Percentiles rank a stretch among this genome's conserved stretches.
Conservation (phyloP, 2,888 invertebrate species). For the Nematopogon swammerdamellus region DNA sequence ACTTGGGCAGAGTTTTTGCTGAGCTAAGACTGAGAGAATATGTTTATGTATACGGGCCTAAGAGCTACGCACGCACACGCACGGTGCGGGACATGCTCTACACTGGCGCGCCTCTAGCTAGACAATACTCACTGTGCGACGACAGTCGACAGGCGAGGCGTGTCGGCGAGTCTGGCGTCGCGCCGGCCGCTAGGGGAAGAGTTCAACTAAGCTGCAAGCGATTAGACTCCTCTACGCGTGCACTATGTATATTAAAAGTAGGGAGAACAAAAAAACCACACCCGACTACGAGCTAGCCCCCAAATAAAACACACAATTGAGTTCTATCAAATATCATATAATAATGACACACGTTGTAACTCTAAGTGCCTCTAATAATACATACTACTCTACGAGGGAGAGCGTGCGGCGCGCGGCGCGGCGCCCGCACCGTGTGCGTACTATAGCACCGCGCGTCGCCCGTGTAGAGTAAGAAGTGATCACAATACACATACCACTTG, state of each 20-base stretch:
- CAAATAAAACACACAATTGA: neutral
- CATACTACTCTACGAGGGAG: neutral
- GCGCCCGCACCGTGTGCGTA: neutral
- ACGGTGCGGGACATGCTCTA: too few relatives aligned
- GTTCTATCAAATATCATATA: neutral
- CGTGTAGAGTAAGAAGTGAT: neutral
- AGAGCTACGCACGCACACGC: too few relatives aligned
- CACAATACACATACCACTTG: neutral
- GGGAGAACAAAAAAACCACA: neutral
- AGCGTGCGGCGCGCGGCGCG: neutral
- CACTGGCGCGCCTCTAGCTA: too few relatives aligned
- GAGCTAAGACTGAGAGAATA: too few relatives aligned
- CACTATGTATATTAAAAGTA: neutral
- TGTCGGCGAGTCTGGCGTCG: too few relatives aligned
- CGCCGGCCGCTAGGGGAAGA: too few relatives aligned
- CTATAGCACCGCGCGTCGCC: too few relatives aligned
- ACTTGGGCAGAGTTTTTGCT: too few relatives aligned
- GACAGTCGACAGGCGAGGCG: too few relatives aligned
- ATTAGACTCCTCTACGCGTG: neutral
- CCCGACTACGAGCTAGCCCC: neutral
- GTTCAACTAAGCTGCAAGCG: neutral
- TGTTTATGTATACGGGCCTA: too few relatives aligned
- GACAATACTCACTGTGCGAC: too few relatives aligned
- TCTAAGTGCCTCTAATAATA: slow-evolving; percentile 27
- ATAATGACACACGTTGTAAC: slow-evolving; percentile 47